Base-by-base conservation (phyloP, 2,888 invertebrate genomes). In the Octodonta nipae region DNA sequence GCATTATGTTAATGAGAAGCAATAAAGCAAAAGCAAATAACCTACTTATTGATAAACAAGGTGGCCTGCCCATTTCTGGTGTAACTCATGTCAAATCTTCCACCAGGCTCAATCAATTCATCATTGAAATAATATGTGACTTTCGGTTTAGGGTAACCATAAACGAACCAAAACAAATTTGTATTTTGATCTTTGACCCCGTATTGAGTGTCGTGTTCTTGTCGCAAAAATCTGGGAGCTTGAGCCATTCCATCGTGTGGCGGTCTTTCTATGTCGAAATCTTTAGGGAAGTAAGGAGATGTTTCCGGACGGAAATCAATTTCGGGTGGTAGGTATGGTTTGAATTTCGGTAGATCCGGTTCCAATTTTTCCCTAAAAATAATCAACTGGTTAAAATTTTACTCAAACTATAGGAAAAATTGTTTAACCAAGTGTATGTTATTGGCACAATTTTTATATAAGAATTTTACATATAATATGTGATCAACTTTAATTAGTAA, bases 131-230 rank as follows among this genome's bases (percentile, higher is more conserved):
- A 83, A 66, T 85, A 95, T 3, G 75, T 73, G 74, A 95, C 83
- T 57, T 78, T 83, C 2, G 96, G 96, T 58, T 91, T 89, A 0
- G 96, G 96, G 63, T 91, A 92, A 0, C 93, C 95, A 55, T 89
- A 88, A 8, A 95, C 86, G 60, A 86, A 91, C 81, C 93, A 88
- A 64, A 85, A 84, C 33, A 98, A 66, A 54, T 81, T 87, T 10
- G 79, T 78, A 47, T 87, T 88, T 57, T 91, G 88, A 14, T 85
- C 84, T 56, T 89, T 88, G 5, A 91, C 83, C 1, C 91, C 95
- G 57, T 91, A 95, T 49, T 89, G 84, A 0, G 78, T 73, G 44
- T 88, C 87, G 46, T 80, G 69, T 52, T 88, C 88, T 49, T 84
- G 83, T 1, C 89, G 75, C 6, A 93, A 66, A 67, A 95, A 93